phyloP scores from a whole-genome alignment of 2,797 vertebrate species.

The Paguma larvata region DNA sequence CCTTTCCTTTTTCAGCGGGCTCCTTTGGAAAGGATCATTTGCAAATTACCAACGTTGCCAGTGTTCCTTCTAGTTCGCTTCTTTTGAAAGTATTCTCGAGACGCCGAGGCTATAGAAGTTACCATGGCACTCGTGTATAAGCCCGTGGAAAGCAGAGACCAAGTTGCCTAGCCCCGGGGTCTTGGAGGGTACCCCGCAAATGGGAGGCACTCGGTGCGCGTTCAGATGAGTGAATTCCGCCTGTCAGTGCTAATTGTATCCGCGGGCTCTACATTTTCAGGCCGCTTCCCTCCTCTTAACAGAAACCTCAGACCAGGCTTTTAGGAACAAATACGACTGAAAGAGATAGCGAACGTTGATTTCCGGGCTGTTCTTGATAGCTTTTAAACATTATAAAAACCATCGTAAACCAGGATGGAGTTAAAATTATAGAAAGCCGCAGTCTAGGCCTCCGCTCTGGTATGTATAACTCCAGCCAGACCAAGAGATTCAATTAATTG shows the following conservation, averaged over 20 bases:
- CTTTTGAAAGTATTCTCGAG: background rate
- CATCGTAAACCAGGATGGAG: background rate
- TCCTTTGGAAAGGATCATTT: background rate
- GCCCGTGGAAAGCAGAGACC: background rate
- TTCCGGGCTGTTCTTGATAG: background rate
- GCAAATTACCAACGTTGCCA: background rate
- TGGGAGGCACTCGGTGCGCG: background rate
- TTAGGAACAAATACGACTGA: slow-evolving; percentile 37
- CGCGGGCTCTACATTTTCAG: background rate
- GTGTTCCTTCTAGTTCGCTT: background rate
- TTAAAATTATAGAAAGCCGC: slow-evolving; percentile 34
- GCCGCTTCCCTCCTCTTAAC: background rate
- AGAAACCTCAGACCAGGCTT: background rate
- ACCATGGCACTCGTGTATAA: background rate
- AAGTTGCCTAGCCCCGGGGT: slow-evolving; percentile 21
- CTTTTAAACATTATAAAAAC: background rate
- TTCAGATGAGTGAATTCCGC: slow-evolving; percentile 1
- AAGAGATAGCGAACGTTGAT: slow-evolving; percentile 6
- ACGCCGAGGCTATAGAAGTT: background rate
- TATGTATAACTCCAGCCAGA: background rate
- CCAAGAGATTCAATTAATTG: background rate
- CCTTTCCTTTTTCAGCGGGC: background rate
- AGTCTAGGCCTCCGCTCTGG: background rate
- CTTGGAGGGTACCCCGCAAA: background rate
- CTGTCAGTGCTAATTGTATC: background rate